Base-by-base conservation (phyloP, 1,140 invertebrate genomes). In the Anagrus nilaparvatae region DNA sequence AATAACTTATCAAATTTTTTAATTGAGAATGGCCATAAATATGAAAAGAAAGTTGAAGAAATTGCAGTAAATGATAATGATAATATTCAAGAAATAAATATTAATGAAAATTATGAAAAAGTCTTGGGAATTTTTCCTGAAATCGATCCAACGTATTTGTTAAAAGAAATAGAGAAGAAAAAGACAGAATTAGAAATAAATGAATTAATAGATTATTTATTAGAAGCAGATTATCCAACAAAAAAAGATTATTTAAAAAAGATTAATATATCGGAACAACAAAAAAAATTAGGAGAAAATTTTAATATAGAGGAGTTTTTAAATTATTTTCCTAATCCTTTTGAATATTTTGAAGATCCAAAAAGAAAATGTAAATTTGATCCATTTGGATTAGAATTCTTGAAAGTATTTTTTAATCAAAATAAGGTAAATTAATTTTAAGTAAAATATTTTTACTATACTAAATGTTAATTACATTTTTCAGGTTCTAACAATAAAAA, bases 291-390 rank as follows among this genome's bases (percentile, higher is more conserved):
- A 35, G 54, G 53, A 2, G 40, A 47, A 6, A 47, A 63, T 5
- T 67, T 71, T 44, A 51, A 59, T 25, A 47, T 70, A 10, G 54
- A 67, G 34, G 60, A 66, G 23, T 73, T 74, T 50, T 47, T 76
- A 14, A 53, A 67, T 32, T 54, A 61, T 13, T 68, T 72, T 54
- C 60, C 68, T 13, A 58, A 73, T 50, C 74, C 73, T 5, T 41
- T 61, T 13, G 49, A 53, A 23, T 58, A 61, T 44, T 74, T 71
- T 51, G 45, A 46, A 18, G 52, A 70, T 51, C 54, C 52, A 10
- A 58, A 54, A 6, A 60, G 61, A 40, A 43, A 50, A 27, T 36
- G 20, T 16, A 3, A 14, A 9, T 36, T 24, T 13, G 18, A 23
- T 17, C 12, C n/a, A 10, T 10, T 37, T 48, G 57, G 18, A 47